Base-by-base conservation (phyloP, 2,888 invertebrate genomes). In the Cryptocephalus primarius region DNA sequence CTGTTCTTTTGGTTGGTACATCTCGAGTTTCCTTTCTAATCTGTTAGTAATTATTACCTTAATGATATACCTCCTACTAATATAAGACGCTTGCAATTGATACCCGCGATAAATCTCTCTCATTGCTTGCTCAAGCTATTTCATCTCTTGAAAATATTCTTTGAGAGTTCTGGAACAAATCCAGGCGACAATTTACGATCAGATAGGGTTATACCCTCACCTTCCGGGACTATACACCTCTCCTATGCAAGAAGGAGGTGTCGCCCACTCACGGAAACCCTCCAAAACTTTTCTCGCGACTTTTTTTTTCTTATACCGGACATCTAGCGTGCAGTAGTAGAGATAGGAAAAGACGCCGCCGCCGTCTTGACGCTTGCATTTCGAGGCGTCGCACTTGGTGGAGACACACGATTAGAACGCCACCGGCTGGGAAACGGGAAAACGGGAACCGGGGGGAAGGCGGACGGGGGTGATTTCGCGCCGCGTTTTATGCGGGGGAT, bases 281-380 rank as follows among this genome's bases (percentile, higher is more conserved):
- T 48, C 48, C 51, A 53, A 60, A 58, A 58, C 59, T 61, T 48
- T 54, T 4, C 22, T 36, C 36, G 4, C 53, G 57, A 51, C 59
- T 60, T 65, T 63, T 62, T 63, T 55, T 48, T 50, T 10, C 43
- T 47, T 42, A 22, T 22, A 33, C 40, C 51, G 61, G 67, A 68
- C 68, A 67, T 68, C 69, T 68, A 65, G 69, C 63, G 69, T 64
- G 63, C 64, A 61, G 65, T 67, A 68, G 67, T 62, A 51, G 63
- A 67, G 65, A 57, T 40, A 56, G 45, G 44, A 41, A 36, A 41
- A 44, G 48, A 45, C 50, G 50, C 32, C 41, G 43, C 42, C 47
- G 52, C 55, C 59, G 57, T 56, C 57, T 44, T 52, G 57, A 53
- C 50, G 55, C 49, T 22, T 40, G 12, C 40, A 45, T 40, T 41